A percentile compares a stretch with the other conserved stretches of the same genome.
These are phyloP conservation scores for Pseudomyrmex flavicornis DNA, from an alignment of 1,140 invertebrate genomes.

Conservation along the genomic window DNA sequence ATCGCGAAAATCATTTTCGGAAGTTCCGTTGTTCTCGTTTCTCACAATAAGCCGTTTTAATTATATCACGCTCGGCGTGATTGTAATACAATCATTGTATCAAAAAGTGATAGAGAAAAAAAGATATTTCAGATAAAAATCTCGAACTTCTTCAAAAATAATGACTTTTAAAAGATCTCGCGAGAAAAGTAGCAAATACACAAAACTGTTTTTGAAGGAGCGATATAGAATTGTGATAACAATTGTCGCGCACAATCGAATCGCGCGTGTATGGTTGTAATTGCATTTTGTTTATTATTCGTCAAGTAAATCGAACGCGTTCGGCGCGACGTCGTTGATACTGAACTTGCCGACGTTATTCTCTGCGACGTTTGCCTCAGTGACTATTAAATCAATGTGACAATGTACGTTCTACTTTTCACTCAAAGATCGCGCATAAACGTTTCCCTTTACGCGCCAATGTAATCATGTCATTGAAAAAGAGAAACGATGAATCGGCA, in stretches of 20 bases:
- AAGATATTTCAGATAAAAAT: neutral
- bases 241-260: too few species aligned
- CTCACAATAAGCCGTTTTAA: neutral
- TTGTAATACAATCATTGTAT: too few species aligned
- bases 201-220: neutral
- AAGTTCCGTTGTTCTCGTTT: neutral
- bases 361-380: neutral
- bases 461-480: constrained; percentile 53
- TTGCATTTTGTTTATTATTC: constrained; percentile 27
- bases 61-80: neutral
- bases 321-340: neutral
- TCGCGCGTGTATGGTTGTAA: constrained; percentile 20
- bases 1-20: neutral
- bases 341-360: neutral
- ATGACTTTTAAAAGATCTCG: neutral
- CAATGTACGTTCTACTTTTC: constrained; percentile 59
- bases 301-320: constrained; percentile 2
- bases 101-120: too few species aligned
- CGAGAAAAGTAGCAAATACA: neutral
- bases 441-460: constrained; percentile 39
- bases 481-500: constrained; percentile 56
- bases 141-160: neutral
- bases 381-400: constrained; percentile 51
- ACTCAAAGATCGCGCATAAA: constrained; percentile 41
- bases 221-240: neutral